phyloP scores from a whole-genome alignment of 2,113 vertebrate genomes.

The Petrocephalus zakoni region DNA sequence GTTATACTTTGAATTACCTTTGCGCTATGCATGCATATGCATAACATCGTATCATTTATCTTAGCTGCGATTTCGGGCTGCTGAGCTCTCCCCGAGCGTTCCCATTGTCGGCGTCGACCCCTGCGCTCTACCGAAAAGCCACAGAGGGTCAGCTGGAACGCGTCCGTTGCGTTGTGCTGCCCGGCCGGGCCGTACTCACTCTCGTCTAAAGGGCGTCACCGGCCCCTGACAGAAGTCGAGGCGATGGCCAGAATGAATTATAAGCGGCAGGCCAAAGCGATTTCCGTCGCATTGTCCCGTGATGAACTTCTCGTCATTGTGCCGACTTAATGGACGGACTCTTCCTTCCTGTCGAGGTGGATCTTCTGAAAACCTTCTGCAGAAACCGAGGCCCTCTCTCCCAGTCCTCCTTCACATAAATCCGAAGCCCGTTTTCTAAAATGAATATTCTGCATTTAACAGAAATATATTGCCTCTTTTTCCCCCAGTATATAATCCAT shows the following conservation, averaged over 20 bases:
- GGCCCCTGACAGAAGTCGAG: slow-evolving; percentile 46
- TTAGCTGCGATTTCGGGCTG: not conserved
- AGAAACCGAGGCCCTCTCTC: slow-evolving; percentile 17
- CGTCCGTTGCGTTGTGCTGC: slow-evolving; percentile 21
- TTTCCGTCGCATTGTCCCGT: slow-evolving; percentile 32
- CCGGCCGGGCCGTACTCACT: slow-evolving; percentile 51
- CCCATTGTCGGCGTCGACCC: not conserved
- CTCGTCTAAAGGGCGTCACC: slow-evolving; percentile 54
- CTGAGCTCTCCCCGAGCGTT: not conserved
- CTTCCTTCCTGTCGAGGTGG: not conserved
- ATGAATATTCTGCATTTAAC: slow-evolving; percentile 1
- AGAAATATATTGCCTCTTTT: not conserved
- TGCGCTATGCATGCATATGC: not conserved
- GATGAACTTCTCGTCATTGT: slow-evolving; percentile 29
- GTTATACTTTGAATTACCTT: not conserved
- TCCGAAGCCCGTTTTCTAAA: slow-evolving; percentile 5
- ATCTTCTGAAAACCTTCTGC: not conserved
- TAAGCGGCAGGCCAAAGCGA: slow-evolving; percentile 36
- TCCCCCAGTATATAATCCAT: not conserved
- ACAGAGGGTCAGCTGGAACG: slow-evolving; percentile 33
- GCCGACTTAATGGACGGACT: slow-evolving; percentile 17
- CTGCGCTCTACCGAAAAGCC: slow-evolving; percentile 7
- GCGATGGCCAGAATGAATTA: slow-evolving; percentile 44
- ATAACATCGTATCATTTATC: not conserved
- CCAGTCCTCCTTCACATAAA: slow-evolving; percentile 17